Evolutionary conservation across 1,140 invertebrate genomes (phyloP).

Genomic region (Drosophila setifemur): DNA sequence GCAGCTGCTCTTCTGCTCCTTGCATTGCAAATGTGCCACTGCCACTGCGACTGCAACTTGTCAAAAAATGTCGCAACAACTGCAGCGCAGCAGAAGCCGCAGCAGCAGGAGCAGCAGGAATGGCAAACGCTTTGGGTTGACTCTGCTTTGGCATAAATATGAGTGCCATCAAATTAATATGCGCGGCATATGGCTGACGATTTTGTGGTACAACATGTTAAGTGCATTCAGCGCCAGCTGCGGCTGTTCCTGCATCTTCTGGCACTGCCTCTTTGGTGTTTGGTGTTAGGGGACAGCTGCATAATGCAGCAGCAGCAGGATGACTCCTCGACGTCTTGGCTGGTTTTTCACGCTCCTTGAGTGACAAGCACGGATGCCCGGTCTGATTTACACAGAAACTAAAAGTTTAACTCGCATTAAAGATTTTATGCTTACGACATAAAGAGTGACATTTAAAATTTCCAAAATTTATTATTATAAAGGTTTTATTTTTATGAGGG

Average conservation of each 20-base stretch:
- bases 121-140: slow-evolving; percentile 29
- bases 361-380: slow-evolving; percentile 52
- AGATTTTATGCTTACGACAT: too few species aligned
- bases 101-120: slow-evolving; percentile 9
- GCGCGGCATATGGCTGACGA: slow-evolving; percentile 78
- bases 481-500: too few species aligned
- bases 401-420: too few species aligned
- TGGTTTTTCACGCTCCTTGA: slow-evolving; percentile 71
- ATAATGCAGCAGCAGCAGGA: slow-evolving; percentile 55
- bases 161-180: slow-evolving; percentile 81
- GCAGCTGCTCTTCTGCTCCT: slow-evolving; percentile 38
- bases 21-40: slow-evolving; percentile 52
- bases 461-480: too few species aligned
- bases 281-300: slow-evolving; percentile 46
- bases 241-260: slow-evolving; percentile 1
- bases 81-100: slow-evolving; percentile 6
- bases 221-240: slow-evolving; percentile 65
- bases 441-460: too few species aligned
- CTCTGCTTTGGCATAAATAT: slow-evolving; percentile 80
- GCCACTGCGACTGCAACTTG: slow-evolving; percentile 58
- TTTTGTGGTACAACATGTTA: slow-evolving; percentile 80
- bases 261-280: slow-evolving; percentile 11
- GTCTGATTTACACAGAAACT: background rate
- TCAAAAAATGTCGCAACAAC: slow-evolving; percentile 74
- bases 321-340: slow-evolving; percentile 63